These are phyloP conservation scores for Mobula birostris DNA, from an alignment of 2,113 vertebrate species.

Conservation along the genomic window DNA sequence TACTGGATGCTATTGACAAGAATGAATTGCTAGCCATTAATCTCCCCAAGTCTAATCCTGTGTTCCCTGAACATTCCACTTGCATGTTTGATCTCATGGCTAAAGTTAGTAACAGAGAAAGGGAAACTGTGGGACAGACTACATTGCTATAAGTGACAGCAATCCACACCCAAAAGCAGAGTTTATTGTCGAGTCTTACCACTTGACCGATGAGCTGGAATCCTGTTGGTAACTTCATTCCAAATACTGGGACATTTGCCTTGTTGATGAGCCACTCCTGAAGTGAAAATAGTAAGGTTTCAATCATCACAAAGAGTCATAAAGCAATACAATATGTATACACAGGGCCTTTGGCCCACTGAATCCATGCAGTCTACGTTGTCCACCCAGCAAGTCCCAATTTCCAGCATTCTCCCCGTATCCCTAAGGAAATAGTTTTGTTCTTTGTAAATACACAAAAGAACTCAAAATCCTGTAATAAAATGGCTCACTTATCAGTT, in stretches of 20 bases:
- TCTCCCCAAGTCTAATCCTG: neutral
- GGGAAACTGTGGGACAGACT: neutral
- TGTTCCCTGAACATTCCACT: neutral
- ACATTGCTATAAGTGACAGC: neutral
- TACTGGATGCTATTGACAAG: too few relatives aligned
- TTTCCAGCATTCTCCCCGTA: too few relatives aligned
- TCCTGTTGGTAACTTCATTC: conserved; percentile 72
- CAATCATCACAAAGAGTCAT: neutral
- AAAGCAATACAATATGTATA: too few relatives aligned
- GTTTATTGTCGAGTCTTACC: conserved; percentile 47
- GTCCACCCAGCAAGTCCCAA: too few relatives aligned
- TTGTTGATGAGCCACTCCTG: conserved; percentile 69
- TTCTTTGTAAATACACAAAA: neutral
- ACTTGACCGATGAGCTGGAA: conserved; percentile 77
- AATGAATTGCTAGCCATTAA: neutral
- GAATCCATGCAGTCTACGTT: too few relatives aligned
- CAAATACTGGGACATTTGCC: conserved; percentile 57
- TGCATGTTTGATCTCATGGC: neutral
- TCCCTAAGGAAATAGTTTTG: neutral
- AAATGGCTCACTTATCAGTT: neutral
- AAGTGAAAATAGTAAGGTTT: neutral
- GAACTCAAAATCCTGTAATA: neutral
- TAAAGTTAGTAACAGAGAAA: neutral
- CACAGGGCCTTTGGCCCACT: too few relatives aligned
- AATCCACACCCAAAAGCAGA: too few relatives aligned